These are phyloP conservation scores for Hypomecis punctinalis DNA, from an alignment of 2,888 invertebrate genomes.

Conservation along the genomic window DNA sequence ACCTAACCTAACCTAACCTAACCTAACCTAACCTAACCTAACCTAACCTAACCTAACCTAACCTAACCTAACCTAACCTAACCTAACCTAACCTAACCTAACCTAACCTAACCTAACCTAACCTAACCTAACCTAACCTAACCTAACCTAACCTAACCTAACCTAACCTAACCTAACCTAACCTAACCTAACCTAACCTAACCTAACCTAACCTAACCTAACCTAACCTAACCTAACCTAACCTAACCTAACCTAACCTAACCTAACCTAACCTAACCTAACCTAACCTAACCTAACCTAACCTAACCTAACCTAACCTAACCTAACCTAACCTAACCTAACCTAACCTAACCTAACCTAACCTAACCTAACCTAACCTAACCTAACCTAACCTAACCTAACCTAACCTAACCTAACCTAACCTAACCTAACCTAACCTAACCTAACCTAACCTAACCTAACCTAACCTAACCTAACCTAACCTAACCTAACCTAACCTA, in stretches of 20 bases:
- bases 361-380: constrained; percentile 34
- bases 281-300: constrained; percentile 38
- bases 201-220: constrained; percentile 23
- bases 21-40: constrained; percentile 43
- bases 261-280: constrained; percentile 34
- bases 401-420: constrained; percentile 34
- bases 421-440: constrained; percentile 32
- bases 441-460: constrained; percentile 31
- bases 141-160: constrained; percentile 32
- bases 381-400: constrained; percentile 32
- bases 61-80: constrained; percentile 40
- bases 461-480: constrained; percentile 31
- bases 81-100: constrained; percentile 28
- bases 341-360: constrained; percentile 34
- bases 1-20: constrained; percentile 40
- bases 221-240: constrained; percentile 28
- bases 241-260: constrained; percentile 26
- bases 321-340: constrained; percentile 38
- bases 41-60: constrained; percentile 41
- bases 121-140: constrained; percentile 27
- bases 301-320: constrained; percentile 38
- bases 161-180: constrained; percentile 25
- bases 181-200: constrained; percentile 25
- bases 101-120: constrained; percentile 9
- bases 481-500: constrained; percentile 32